Percentiles rank a stretch among this genome's conserved stretches.
These are phyloP conservation scores for Drosophila greeni DNA, from an alignment of 2,888 invertebrate genomes.

Conservation along the genomic window DNA sequence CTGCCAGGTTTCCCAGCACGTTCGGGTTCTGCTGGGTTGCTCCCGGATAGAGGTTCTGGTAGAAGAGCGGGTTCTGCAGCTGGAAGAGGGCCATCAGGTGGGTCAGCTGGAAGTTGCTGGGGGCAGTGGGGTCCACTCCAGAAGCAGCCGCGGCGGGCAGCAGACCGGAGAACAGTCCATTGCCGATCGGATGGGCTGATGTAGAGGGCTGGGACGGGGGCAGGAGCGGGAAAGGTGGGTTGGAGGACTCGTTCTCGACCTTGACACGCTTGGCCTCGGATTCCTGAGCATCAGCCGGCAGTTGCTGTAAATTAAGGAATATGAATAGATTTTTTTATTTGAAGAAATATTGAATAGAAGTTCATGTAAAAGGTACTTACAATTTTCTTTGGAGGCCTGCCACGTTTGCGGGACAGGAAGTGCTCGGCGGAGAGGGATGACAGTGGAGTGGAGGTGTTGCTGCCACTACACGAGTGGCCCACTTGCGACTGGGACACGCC, in stretches of 20 bases:
- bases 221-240: slow-evolving; percentile 20
- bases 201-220: slow-evolving; percentile 10
- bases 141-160: slow-evolving; percentile 62
- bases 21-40: slow-evolving; percentile 61
- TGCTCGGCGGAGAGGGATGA: slow-evolving; percentile 77
- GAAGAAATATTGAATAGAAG: no score
- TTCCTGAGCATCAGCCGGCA: slow-evolving; percentile 62
- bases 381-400: slow-evolving; percentile 77
- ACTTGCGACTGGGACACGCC: slow-evolving; percentile 4
- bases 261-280: slow-evolving; percentile 72
- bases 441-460: slow-evolving; percentile 72
- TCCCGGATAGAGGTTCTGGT: slow-evolving; percentile 77
- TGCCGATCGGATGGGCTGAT: slow-evolving; percentile 14
- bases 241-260: slow-evolving; percentile 54
- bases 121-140: slow-evolving; percentile 61
- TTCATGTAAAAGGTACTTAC: slow-evolving; percentile 55
- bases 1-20: slow-evolving; percentile 67
- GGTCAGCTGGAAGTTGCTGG: slow-evolving; percentile 77
- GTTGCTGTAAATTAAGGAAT: slow-evolving; percentile 56
- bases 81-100: slow-evolving; percentile 77
- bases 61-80: slow-evolving; percentile 77
- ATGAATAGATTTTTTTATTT: not conserved
- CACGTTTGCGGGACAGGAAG: slow-evolving; percentile 76
- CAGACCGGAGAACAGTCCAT: slow-evolving; percentile 56
- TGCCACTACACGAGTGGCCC: slow-evolving; percentile 17